Evolutionary conservation across 2,888 invertebrate species (phyloP).

Genomic region (Cosmopolites sordidus): DNA sequence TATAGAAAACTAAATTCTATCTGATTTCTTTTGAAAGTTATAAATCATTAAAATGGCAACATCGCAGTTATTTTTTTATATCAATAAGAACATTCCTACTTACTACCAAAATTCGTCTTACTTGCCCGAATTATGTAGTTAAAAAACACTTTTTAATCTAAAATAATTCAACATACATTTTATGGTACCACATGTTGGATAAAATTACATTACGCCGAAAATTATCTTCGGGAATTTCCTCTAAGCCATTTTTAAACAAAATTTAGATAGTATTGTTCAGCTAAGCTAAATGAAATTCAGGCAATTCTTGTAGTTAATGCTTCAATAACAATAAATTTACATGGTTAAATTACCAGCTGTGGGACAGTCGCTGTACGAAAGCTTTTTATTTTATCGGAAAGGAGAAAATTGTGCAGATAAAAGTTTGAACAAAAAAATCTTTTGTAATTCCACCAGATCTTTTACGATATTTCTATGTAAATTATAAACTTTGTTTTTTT

Average conservation of each 20-base stretch:
- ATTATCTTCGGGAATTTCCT: background rate
- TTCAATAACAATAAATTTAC: background rate
- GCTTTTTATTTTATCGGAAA: slow-evolving; percentile 1
- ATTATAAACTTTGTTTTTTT: background rate
- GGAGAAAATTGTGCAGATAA: slow-evolving; percentile 1
- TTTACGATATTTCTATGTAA: slow-evolving; percentile 1
- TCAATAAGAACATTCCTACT: no score
- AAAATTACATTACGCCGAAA: no score
- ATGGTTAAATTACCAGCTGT: background rate
- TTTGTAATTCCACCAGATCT: background rate
- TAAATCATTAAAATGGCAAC: no score
- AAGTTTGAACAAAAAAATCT: background rate
- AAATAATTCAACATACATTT: no score
- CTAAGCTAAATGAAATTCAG: background rate
- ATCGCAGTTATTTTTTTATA: no score
- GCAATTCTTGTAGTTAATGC: slow-evolving; percentile 1
- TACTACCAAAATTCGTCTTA: no score
- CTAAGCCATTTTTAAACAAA: background rate
- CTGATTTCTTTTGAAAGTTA: no score
- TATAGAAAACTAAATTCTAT: no score
- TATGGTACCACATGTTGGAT: no score
- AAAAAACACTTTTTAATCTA: no score
- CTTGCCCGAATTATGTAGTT: no score
- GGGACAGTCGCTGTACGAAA: background rate
- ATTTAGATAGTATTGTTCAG: background rate